phyloP scores from a whole-genome alignment of 2,797 vertebrate genomes.

The Pseudochirops corinnae region DNA sequence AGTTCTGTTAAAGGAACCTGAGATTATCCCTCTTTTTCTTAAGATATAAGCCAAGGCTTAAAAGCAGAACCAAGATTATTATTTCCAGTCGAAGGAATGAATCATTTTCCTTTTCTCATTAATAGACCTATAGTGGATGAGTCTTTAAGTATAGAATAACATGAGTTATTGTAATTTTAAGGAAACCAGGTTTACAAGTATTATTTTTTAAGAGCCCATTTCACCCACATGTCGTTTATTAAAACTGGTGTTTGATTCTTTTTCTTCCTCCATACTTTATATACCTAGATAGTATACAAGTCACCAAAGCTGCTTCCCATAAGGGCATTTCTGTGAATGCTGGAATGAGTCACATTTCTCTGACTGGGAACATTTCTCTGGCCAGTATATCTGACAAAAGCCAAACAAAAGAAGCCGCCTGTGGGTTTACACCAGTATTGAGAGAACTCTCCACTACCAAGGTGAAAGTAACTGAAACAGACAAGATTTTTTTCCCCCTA shows the following conservation, averaged over 20 bases:
- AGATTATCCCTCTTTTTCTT: not conserved
- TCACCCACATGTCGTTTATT: not conserved
- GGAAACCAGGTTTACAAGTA: not conserved
- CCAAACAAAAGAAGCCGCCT: not conserved
- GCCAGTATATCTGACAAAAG: not conserved
- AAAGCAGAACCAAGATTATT: slow-evolving; percentile 17
- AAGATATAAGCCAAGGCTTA: not conserved
- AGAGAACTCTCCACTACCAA: not conserved
- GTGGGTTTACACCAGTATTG: not conserved
- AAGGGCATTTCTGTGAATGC: not conserved
- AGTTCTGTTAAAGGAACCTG: not conserved
- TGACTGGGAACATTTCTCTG: not conserved
- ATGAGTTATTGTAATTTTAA: not conserved
- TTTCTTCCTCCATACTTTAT: slow-evolving; percentile 1
- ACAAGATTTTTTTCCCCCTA: not conserved
- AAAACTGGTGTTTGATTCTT: slow-evolving; percentile 28
- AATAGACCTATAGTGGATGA: not conserved
- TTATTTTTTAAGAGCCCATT: not conserved
- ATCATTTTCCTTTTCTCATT: slow-evolving; percentile 13
- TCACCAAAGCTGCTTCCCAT: not conserved
- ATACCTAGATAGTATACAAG: slow-evolving; percentile 15
- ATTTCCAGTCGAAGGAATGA: not conserved
- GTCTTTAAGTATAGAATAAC: not conserved
- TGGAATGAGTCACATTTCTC: not conserved
- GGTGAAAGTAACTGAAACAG: not conserved